These are phyloP conservation scores for Penaeus indicus DNA, from an alignment of 1,140 invertebrate genomes.

Conservation along the genomic window DNA sequence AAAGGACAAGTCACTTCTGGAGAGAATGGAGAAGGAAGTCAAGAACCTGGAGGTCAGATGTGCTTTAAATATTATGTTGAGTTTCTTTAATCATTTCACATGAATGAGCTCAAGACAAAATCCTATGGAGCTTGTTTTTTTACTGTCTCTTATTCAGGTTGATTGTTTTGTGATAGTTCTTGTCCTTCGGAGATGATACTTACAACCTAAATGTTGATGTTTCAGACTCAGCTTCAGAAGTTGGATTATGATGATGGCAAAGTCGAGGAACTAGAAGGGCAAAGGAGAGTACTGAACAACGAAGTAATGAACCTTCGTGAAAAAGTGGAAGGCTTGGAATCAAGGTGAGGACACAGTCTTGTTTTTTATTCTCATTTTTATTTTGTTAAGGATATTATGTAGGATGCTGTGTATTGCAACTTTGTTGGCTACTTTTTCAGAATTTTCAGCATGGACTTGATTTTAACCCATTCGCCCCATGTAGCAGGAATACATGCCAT, in stretches of 20 bases:
- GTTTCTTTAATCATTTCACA: no score
- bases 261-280: conserved; percentile 75
- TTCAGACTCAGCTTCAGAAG: conserved; percentile 74
- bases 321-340: conserved; percentile 76
- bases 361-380: no score
- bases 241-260: conserved; percentile 80
- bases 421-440: no score
- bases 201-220: conserved; percentile 41
- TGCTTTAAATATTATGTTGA: no score
- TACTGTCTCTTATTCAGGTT: background rate
- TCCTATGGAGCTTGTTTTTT: background rate
- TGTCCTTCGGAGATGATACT: background rate
- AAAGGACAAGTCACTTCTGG: conserved; percentile 75
- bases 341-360: conserved; percentile 69
- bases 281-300: conserved; percentile 72
- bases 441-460: no score
- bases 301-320: conserved; percentile 75
- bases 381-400: no score
- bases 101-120: background rate
- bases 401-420: no score
- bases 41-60: conserved; percentile 71
- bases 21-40: conserved; percentile 65
- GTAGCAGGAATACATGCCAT: no score
- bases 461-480: no score
- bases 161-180: background rate